phyloP scores from a whole-genome alignment of 1,140 invertebrate genomes.

The Wiebesia pumilae region DNA sequence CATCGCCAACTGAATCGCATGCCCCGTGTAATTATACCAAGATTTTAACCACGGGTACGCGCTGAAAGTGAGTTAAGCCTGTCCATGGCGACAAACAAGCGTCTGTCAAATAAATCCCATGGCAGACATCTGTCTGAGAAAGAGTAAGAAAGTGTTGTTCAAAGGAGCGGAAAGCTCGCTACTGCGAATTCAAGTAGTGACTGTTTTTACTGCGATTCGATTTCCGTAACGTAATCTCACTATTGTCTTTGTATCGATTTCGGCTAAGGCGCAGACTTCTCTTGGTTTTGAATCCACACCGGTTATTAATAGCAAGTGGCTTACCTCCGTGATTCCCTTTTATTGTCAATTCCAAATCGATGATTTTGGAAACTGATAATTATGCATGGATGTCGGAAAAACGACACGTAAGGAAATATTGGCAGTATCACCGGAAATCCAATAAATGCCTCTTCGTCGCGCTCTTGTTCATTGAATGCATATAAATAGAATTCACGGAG shows the following conservation, averaged over 20 bases:
- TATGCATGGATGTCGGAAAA: neutral
- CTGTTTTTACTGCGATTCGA: neutral
- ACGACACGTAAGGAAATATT: neutral
- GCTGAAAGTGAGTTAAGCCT: too few species aligned
- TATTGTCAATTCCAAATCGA: neutral
- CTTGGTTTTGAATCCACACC: neutral
- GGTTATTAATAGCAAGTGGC: neutral
- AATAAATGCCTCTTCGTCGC: neutral
- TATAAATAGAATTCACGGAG: neutral
- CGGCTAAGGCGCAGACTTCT: too few species aligned
- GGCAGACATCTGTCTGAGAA: too few species aligned
- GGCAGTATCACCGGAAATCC: neutral
- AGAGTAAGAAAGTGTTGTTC: too few species aligned
- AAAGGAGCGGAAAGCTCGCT: neutral
- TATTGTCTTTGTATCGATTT: neutral
- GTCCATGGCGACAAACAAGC: too few species aligned
- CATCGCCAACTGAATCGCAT: too few species aligned
- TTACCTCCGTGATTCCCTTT: neutral
- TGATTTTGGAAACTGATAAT: neutral
- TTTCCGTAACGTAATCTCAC: neutral
- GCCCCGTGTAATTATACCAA: too few species aligned
- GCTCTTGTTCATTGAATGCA: neutral
- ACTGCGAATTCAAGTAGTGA: neutral
- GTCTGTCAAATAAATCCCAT: too few species aligned
- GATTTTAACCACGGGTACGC: too few species aligned